These are phyloP conservation scores for Apostichopus leukothele DNA, from an alignment of 53 echinoderm and acorn worm species.

Conservation along the genomic window DNA sequence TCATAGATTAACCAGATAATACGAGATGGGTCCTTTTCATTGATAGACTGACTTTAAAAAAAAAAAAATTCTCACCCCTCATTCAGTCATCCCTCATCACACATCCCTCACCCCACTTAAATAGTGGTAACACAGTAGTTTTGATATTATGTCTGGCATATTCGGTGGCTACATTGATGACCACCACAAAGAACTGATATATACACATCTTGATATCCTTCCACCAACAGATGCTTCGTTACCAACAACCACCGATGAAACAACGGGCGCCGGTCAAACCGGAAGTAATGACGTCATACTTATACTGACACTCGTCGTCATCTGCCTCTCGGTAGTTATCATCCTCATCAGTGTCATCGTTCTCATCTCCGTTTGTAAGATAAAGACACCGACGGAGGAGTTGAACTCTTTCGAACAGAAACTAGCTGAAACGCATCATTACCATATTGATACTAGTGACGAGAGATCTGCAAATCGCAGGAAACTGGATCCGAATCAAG, in stretches of 20 bases:
- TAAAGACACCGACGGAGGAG: not conserved
- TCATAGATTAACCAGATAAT: too few species aligned
- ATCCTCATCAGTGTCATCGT: not conserved
- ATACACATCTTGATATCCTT: not conserved
- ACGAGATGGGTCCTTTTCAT: too few species aligned
- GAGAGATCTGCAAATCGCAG: not conserved
- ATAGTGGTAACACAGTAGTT: too few species aligned
- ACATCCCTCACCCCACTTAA: too few species aligned
- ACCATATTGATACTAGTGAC: not conserved
- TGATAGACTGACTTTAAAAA: too few species aligned
- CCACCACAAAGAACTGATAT: too few species aligned
- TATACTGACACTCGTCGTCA: not conserved
- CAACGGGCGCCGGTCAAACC: not conserved
- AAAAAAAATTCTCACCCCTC: too few species aligned
- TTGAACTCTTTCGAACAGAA: not conserved
- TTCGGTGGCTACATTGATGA: too few species aligned
- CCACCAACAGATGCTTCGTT: not conserved
- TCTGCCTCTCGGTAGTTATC: not conserved
- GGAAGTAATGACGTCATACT: not conserved
- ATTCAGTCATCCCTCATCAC: too few species aligned
- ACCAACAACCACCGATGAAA: not conserved
- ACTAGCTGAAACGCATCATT: slow-evolving; percentile 19
- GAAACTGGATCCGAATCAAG: slow-evolving; percentile 10
- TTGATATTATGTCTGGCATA: too few species aligned
- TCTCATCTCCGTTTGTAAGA: not conserved